phyloP scores from a whole-genome alignment of 1,140 invertebrate genomes.

The Megalonaias nervosa region DNA sequence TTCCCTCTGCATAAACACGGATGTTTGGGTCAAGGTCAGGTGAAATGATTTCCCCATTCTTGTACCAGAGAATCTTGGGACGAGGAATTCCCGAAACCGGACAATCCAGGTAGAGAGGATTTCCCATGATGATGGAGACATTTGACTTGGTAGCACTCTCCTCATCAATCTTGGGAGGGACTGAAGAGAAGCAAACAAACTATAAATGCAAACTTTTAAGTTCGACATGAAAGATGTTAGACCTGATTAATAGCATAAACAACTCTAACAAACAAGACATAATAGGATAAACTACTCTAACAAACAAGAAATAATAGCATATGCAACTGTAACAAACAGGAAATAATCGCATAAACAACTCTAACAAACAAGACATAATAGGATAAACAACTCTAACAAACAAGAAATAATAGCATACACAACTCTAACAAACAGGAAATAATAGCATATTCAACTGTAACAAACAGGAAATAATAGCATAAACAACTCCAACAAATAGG shows the following conservation, averaged over 20 bases:
- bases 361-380: too few species aligned
- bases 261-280: too few species aligned
- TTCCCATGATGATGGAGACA: constrained; percentile 54
- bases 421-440: too few species aligned
- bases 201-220: not conserved
- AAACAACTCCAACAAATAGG: too few species aligned
- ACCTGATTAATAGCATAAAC: too few species aligned
- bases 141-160: constrained; percentile 41
- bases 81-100: constrained; percentile 70
- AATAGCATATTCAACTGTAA: too few species aligned
- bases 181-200: constrained; percentile 37
- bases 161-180: constrained; percentile 57
- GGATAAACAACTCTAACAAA: too few species aligned
- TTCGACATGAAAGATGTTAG: too few species aligned
- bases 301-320: not conserved
- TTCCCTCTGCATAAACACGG: constrained; percentile 49
- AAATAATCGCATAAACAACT: too few species aligned
- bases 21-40: constrained; percentile 50
- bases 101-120: constrained; percentile 67
- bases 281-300: not conserved
- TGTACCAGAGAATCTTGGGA: constrained; percentile 68
- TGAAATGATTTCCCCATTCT: constrained; percentile 54
- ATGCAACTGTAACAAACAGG: too few species aligned
- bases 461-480: too few species aligned
- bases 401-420: too few species aligned